Evolutionary conservation across 2,888 invertebrate species (phyloP), one percentile per base, ranked within the genome.

Genomic region (Norana najaformis): DNA sequence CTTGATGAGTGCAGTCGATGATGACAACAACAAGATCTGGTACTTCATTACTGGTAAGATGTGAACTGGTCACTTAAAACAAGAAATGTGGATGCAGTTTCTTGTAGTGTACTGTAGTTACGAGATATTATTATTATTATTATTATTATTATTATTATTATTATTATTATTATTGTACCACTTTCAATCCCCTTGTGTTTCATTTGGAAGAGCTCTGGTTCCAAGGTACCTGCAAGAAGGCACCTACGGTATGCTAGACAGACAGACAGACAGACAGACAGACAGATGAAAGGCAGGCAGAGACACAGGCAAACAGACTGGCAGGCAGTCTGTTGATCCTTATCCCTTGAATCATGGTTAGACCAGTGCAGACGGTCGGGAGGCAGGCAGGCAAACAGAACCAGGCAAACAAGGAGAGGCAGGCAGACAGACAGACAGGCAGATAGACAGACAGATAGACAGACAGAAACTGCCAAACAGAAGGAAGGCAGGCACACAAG

Each of bases 11-110:
- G 98, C 98, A 14, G 95, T 96, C 83, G 98, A 98, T 95, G 96
- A 96, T 90, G 98, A 98, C 94, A 96, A 96, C 88, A 97, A 98
- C 94, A 96, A 96, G 91, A 96, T 99, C 92, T 98, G 98, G 97
- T 99, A 97, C 95, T 97, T 97, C 93, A 98, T 99, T 92, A 96
- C 96, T 88, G 95, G 95, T 95, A 92, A 91, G 94, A 34, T 47
- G 30, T 53, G 30, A 30, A 69, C n/a, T 69, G 69, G n/a, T 69
- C n/a, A 69, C n/a, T 41, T 5, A 41, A 41, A 41, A 41, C 41
- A 41, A 13, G 16, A 41, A 16, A 13, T 16, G 41, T 41, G 41
- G 41, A 41, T 13, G 5, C 47, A 47, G 20, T 47, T 47, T 47
- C 47, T 47, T 47, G 23, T 47, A 47, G 23, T 47, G 23, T 47